Evolutionary conservation across 1,140 invertebrate species (phyloP).

Genomic region (Drosophila elegans): DNA sequence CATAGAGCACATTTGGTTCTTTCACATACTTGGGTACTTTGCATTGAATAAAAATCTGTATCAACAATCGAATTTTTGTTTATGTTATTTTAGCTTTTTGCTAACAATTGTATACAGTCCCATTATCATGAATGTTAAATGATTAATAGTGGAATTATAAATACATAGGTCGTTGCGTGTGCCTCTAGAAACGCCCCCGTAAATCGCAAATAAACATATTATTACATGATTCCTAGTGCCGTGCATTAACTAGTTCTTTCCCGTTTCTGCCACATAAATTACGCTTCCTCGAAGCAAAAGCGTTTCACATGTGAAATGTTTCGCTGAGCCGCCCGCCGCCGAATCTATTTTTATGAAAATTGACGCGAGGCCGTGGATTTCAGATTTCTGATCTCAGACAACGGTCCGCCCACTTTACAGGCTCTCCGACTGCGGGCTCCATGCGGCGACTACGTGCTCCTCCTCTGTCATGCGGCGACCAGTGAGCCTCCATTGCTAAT

Average conservation of each 20-base stretch:
- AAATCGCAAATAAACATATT: neutral
- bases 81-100: too few species aligned
- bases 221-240: neutral
- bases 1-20: neutral
- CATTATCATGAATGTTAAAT: too few species aligned
- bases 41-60: neutral
- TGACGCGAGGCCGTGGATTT: constrained; percentile 53
- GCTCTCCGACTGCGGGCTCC: constrained; percentile 17
- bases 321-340: constrained; percentile 20
- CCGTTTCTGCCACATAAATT: constrained; percentile 27
- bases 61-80: neutral
- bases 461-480: neutral
- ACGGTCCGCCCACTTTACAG: constrained; percentile 56
- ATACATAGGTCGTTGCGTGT: neutral
- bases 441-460: constrained; percentile 7
- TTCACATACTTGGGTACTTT: neutral
- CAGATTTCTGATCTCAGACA: constrained; percentile 9
- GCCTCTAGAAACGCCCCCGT: neutral
- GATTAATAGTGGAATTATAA: neutral
- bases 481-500: constrained; percentile 39
- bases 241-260: constrained; percentile 23
- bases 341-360: constrained; percentile 74
- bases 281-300: constrained; percentile 16
- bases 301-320: constrained; percentile 23
- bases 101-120: too few species aligned